A percentile compares a stretch with the other conserved stretches of the same genome.
These are phyloP conservation scores for Auanema freiburgensis DNA, from an alignment of 2,888 invertebrate species.

Conservation along the genomic window DNA sequence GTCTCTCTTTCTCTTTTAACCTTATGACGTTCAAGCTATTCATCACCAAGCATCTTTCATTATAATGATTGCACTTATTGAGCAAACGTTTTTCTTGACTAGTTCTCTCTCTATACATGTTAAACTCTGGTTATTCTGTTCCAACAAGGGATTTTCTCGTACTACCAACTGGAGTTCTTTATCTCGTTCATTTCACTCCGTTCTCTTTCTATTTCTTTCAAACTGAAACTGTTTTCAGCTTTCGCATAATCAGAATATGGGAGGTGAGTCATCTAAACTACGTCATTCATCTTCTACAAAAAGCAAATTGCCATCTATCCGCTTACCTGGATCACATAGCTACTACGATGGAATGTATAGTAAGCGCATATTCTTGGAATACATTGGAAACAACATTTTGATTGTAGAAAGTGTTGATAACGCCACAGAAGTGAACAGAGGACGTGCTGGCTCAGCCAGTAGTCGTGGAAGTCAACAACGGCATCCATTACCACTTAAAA, in stretches of 20 bases:
- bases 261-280: conserved; percentile 22
- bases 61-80: too few species aligned
- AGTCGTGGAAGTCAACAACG: conserved; percentile 20
- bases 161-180: too few species aligned
- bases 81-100: too few species aligned
- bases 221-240: too few species aligned
- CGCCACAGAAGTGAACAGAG: not conserved
- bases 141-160: too few species aligned
- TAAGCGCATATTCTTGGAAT: conserved; percentile 9
- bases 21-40: too few species aligned
- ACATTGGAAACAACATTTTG: not conserved
- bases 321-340: conserved; percentile 21
- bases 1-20: too few species aligned
- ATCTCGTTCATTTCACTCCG: too few species aligned
- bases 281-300: conserved; percentile 14
- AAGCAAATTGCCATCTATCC: conserved; percentile 22
- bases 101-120: too few species aligned
- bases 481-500: conserved; percentile 33
- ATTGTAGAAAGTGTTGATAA: not conserved
- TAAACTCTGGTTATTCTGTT: too few species aligned
- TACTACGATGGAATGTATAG: conserved; percentile 24
- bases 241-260: conserved; percentile 15
- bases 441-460: conserved; percentile 23
- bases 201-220: too few species aligned
- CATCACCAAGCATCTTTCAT: too few species aligned